These are phyloP conservation scores for Styela plicata DNA, from an alignment of 23 tunicate species.

Conservation along the genomic window DNA sequence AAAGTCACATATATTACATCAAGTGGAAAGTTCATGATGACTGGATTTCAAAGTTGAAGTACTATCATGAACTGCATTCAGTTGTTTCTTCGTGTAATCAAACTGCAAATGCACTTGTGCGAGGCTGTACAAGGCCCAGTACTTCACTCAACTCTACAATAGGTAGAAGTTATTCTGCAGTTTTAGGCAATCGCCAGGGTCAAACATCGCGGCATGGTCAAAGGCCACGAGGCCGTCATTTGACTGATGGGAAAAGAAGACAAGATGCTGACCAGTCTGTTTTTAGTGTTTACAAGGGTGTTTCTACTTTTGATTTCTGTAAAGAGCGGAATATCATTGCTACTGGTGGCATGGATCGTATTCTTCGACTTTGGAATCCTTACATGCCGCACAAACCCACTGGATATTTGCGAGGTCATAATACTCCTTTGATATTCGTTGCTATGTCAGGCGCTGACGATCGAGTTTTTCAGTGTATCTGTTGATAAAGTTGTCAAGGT, in stretches of 20 bases:
- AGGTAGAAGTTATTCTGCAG: constrained; percentile 19
- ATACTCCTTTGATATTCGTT: constrained; percentile 72
- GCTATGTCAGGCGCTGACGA: constrained; percentile 68
- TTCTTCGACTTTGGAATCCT: constrained; percentile 79
- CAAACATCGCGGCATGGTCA: background rate
- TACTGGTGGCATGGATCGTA: constrained; percentile 92
- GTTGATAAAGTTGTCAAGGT: constrained; percentile 79
- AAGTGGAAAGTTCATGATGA: constrained; percentile 95
- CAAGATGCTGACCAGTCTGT: constrained; percentile 89
- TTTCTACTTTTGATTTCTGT: constrained; percentile 72
- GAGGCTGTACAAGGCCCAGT: constrained; percentile 80
- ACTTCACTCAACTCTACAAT: constrained; percentile 32
- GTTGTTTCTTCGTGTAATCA: constrained; percentile 80
- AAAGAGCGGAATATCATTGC: constrained; percentile 74
- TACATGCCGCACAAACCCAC: constrained; percentile 86
- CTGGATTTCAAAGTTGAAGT: constrained; percentile 81
- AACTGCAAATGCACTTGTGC: constrained; percentile 65
- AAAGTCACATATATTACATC: constrained; percentile 40
- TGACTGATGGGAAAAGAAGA: constrained; percentile 37
- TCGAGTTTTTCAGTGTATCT: constrained; percentile 75
- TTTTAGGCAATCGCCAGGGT: constrained; percentile 14
- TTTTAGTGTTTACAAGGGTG: constrained; percentile 89
- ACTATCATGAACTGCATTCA: constrained; percentile 72
- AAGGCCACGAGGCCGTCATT: constrained; percentile 6
- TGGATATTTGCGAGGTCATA: constrained; percentile 77